Base-by-base conservation (phyloP, 37 sponge, comb jelly and placozoan species). In the Tethya wilhelma region DNA sequence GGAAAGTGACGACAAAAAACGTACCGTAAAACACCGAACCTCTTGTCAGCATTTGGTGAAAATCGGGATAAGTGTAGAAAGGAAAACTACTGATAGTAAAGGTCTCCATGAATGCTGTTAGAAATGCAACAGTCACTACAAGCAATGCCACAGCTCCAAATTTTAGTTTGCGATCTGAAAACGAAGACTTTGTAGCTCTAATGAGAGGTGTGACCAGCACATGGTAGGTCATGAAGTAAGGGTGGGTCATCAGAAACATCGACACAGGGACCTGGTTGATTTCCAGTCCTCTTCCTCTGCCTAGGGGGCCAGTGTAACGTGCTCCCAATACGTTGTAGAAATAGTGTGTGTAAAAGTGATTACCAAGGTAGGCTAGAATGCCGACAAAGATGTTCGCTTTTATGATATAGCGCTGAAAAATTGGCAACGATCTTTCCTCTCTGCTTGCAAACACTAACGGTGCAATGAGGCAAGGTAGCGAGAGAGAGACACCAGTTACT, bases 261-360 rank as follows among this genome's bases (percentile, higher is more conserved):
- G 78, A 66, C 26, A 83, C 23, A 0, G 89, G 89, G 9, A 89
- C 89, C 0, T 49, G 39, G 39, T 89, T 89, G 57, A 89, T 55
- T 5, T 75, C 62, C 1, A 69, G 3, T 1, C 84, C 89, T 41
- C 31, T 59, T 3, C 84, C 89, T 30, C 36, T 44, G 41, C 79
- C 78, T 2, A 89, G 44, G 2, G 89, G 84, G 42, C 89, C 89
- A 22, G 78, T 82, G 63, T 89, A 89, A 11, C 73, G 73, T 44
- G 83, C 71, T 31, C 77, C 84, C 1, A 89, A 74, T n/a, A 89
- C 64, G 31, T 75, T 78, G 84, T 81, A 89, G 71, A 89, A 89
- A 60, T 89, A 89, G 38, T 89, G 89, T 7, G 89, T 89, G 84
- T 83, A 78, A 45, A 89, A 89, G 57, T 89, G 79, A 58, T 83